Evolutionary conservation across 2,888 invertebrate species (phyloP), one percentile per base, ranked within the genome.

Genomic region (Seira sanloemensis): DNA sequence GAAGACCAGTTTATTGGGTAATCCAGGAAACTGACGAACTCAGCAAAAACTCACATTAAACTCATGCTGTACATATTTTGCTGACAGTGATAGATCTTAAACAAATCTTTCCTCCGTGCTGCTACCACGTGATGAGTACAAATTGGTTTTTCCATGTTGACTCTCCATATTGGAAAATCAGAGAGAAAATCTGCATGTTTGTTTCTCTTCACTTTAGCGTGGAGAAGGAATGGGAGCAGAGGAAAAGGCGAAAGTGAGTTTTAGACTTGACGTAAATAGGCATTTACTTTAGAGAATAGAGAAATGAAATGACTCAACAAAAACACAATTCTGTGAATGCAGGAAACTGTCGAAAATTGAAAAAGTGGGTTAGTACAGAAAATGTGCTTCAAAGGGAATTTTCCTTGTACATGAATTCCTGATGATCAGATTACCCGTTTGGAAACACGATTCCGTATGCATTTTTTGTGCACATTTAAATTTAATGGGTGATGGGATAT

Each of bases 51-150:
- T 16, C 58, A 4, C n/a, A 58, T 58, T 58, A 58, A 18, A 18
- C n/a, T 58, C 58, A 58, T 58, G 58, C 9, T 58, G 5, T 58
- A 18, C 58, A 58, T 18, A 16, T 58, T 58, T 58, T 18, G 58
- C 24, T 76, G 75, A 76, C 75, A 58, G 75, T 66, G 75, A 76
- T 66, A 46, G 46, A 77, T 77, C 76, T 77, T 77, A 77, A 72
- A 66, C 67, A 77, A 77, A 77, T 77, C 76, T 77, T 68, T n/a
- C 68, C 24, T 58, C 54, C 19, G 2, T 72, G 58, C n/a, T 58
- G 58, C 58, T 58, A 58, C 18, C 18, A 5, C n/a, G 2, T 27
- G 75, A 75, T 75, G 66, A 75, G 75, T 65, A 75, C 46, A 46
- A 75, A 75, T 75, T 75, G 75, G 65, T 23, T 74, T 58, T 18